Base-by-base conservation (phyloP, 2,113 vertebrate genomes). In the Xiphias gladius region DNA sequence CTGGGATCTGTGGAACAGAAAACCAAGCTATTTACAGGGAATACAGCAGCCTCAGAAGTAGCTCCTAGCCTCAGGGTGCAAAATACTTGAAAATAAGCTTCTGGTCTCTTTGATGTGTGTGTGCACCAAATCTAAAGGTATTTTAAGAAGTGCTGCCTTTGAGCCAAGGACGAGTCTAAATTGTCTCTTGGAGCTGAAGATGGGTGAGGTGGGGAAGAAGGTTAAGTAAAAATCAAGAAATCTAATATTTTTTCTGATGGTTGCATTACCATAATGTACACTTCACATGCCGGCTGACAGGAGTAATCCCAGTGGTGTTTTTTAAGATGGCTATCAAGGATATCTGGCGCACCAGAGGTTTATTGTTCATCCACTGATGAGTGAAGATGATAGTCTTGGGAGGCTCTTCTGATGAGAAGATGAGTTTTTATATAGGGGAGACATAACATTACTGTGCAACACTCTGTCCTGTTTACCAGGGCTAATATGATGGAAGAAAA, bases 1-100 rank as follows among this genome's bases (percentile, higher is more conserved):
- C 92, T 83, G 73, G 76, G 87, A 89, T 92, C 81, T 85, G 76
- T 68, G 88, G 76, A 91, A 91, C 92, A 92, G 86, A 93, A 91
- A 94, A 89, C 82, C 91, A 83, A 93, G 90, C 91, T 95, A 94
- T 96, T 95, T 95, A 95, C 90, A 90, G 89, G 90, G 89, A 91
- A 88, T 86, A 86, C 92, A 91, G 91, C 85, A 58, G 89, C 90
- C 86, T 95, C 90, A 91, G 92, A 94, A 94, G 89, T 91, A 91
- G 79, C 87, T 91, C 71, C 73, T 92, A 32, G 93, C 95, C 95
- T 94, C 85, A 2, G 93, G 95, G 89, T 92, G 85, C 80, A 91
- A 93, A 94, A 93, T 90, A 94, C 93, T 95, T 94, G 89, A 95
- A 96, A 95, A 95, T 95, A 95, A 94, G 92, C 91, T 94, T 87